phyloP scores from a whole-genome alignment of 2,888 invertebrate genomes.

The Phasia obesa region DNA sequence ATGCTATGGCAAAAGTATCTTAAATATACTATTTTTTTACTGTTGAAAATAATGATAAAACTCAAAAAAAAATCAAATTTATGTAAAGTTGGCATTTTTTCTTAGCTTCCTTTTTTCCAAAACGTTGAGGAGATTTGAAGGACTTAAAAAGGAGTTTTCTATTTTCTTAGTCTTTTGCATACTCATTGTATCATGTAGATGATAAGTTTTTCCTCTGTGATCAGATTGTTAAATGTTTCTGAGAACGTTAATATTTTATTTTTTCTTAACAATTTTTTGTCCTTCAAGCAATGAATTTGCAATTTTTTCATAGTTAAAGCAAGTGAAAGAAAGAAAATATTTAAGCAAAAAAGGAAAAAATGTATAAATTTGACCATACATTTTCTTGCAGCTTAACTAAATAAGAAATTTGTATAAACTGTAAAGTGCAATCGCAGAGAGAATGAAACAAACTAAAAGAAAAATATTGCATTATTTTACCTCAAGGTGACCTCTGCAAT shows the following conservation, averaged over 20 bases:
- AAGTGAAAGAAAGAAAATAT: slow-evolving; percentile 10
- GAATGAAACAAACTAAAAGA: slow-evolving; percentile 25
- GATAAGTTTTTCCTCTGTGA: no score
- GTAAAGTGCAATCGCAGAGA: slow-evolving; percentile 20
- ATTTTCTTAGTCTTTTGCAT: no score
- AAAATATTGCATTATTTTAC: slow-evolving; percentile 38
- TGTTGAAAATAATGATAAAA: no score
- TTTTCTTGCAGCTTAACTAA: slow-evolving; percentile 61
- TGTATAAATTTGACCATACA: slow-evolving; percentile 52
- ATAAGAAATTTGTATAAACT: slow-evolving; percentile 55
- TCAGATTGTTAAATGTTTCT: no score
- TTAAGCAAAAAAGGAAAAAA: slow-evolving; percentile 1
- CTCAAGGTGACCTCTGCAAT: slow-evolving; percentile 65
- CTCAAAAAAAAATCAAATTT: no score
- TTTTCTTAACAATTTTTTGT: slow-evolving; percentile 2
- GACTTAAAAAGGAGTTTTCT: no score
- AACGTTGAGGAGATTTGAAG: no score
- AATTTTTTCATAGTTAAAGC: slow-evolving; percentile 40
- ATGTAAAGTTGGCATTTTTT: no score
- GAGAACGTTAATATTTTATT: not conserved
- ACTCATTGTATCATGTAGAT: no score
- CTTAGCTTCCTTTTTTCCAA: no score
- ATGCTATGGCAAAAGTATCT: no score
- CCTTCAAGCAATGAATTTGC: slow-evolving; percentile 1
- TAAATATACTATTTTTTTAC: no score